Conservation (phyloP, 2,113 vertebrate genomes). For the Raja brachyura region DNA sequence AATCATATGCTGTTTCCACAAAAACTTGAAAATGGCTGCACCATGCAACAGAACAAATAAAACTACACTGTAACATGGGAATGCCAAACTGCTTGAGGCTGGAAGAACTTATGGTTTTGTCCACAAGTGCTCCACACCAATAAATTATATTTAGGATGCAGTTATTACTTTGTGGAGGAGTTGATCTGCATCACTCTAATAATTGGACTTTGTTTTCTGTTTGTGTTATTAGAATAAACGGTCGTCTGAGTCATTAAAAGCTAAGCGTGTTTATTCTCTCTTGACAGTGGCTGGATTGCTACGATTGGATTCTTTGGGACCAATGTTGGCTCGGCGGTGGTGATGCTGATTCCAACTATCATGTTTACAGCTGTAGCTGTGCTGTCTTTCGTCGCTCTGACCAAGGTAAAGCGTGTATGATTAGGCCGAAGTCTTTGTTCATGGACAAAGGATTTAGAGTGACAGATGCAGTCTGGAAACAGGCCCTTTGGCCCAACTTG, state of each 20-base stretch:
- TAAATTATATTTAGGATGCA: not conserved
- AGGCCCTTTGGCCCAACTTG: no score
- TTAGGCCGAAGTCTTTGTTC: not conserved
- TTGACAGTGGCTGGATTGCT: conserved; percentile 82
- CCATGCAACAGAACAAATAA: not conserved
- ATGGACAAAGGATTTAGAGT: not conserved
- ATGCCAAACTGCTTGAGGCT: not conserved
- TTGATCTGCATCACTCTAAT: no score
- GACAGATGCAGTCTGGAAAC: no score
- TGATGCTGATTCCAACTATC: conserved; percentile 89
- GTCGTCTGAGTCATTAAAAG: not conserved
- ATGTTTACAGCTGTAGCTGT: conserved; percentile 84
- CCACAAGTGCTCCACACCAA: not conserved
- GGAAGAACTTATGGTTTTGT: not conserved
- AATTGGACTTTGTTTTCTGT: no score
- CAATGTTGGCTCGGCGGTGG: conserved; percentile 75
- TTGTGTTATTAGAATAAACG: not conserved
- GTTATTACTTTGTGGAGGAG: no score
- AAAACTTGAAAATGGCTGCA: not conserved
- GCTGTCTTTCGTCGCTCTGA: conserved; percentile 85
- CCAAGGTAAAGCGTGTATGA: conserved; percentile 64
- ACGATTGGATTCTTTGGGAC: conserved; percentile 87
- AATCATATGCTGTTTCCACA: not conserved
- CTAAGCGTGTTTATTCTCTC: not conserved
- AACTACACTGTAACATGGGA: not conserved